phyloP scores from a whole-genome alignment of 2,888 invertebrate species.

The Tetragonula carbonaria region DNA sequence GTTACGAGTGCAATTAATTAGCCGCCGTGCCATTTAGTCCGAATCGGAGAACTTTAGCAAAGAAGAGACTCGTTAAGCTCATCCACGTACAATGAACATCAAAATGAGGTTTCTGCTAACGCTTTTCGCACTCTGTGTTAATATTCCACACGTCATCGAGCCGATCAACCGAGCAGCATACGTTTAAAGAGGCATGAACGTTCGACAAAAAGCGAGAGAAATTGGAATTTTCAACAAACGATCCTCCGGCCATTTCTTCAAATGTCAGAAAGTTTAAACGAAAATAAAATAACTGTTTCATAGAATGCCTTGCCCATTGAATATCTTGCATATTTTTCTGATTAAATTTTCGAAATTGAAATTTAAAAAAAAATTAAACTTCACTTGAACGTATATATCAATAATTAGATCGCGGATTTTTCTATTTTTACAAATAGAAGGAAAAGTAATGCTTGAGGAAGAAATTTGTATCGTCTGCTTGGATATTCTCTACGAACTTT shows the following conservation, averaged over 20 bases:
- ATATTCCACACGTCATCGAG: neutral
- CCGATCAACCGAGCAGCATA: neutral
- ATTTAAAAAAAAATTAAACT: too few relatives aligned
- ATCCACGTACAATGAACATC: neutral
- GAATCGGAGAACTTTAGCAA: conserved; percentile 19
- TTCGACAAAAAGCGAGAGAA: neutral
- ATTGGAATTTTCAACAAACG: neutral
- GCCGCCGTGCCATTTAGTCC: conserved; percentile 17
- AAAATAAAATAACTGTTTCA: too few relatives aligned
- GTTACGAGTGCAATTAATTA: conserved; percentile 38
- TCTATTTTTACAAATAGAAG: too few relatives aligned
- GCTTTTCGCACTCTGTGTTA: conserved; percentile 3
- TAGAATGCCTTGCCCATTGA: too few relatives aligned
- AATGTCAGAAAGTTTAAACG: too few relatives aligned
- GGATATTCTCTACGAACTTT: too few relatives aligned
- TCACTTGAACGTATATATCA: too few relatives aligned
- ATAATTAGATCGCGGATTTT: too few relatives aligned
- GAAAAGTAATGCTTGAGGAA: too few relatives aligned
- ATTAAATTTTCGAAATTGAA: too few relatives aligned
- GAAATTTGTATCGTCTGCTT: too few relatives aligned
- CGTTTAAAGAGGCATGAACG: neutral
- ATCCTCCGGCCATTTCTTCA: neutral
- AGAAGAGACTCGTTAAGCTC: conserved; percentile 19
- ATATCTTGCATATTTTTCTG: too few relatives aligned
- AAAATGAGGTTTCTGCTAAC: neutral